Evolutionary conservation across 2,888 invertebrate genomes (phyloP).

Genomic region (Mylabris sibirica): DNA sequence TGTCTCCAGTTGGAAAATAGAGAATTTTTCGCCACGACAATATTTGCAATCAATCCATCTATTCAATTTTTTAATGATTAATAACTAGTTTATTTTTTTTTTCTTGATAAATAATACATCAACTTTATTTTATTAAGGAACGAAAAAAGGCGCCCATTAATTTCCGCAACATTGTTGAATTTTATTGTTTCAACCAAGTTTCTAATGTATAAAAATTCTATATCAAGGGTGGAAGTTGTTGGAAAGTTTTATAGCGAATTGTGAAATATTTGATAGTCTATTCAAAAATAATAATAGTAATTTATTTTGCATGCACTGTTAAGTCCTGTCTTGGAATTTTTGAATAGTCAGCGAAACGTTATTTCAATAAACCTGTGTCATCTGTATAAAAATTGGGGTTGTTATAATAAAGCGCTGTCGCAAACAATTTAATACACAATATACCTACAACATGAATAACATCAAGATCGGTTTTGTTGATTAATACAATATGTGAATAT

Average conservation of each 20-base stretch:
- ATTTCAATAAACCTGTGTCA: slow-evolving; percentile 55
- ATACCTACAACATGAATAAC: too few species aligned
- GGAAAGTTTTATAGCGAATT: slow-evolving; percentile 32
- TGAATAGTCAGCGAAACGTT: slow-evolving; percentile 51
- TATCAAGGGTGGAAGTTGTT: slow-evolving; percentile 13
- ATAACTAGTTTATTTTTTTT: neutral
- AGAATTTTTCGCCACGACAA: slow-evolving; percentile 18
- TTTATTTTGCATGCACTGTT: slow-evolving; percentile 52
- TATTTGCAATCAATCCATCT: slow-evolving; percentile 30
- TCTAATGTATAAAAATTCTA: neutral
- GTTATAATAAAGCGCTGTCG: slow-evolving; percentile 46
- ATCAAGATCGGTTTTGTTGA: too few species aligned
- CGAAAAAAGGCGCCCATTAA: neutral
- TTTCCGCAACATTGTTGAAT: slow-evolving; percentile 6
- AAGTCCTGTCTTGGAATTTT: slow-evolving; percentile 48
- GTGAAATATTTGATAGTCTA: slow-evolving; percentile 51
- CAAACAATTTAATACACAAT: slow-evolving; percentile 39
- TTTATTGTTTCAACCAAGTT: slow-evolving; percentile 3
- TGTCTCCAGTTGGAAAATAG: slow-evolving; percentile 41
- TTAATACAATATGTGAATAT: neutral
- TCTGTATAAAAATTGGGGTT: slow-evolving; percentile 52
- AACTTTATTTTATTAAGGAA: neutral
- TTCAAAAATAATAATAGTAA: slow-evolving; percentile 46
- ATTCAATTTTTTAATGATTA: slow-evolving; percentile 21
- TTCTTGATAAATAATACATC: neutral